phyloP scores from a whole-genome alignment of 2,797 vertebrate species.

The Prunella strophiata region DNA sequence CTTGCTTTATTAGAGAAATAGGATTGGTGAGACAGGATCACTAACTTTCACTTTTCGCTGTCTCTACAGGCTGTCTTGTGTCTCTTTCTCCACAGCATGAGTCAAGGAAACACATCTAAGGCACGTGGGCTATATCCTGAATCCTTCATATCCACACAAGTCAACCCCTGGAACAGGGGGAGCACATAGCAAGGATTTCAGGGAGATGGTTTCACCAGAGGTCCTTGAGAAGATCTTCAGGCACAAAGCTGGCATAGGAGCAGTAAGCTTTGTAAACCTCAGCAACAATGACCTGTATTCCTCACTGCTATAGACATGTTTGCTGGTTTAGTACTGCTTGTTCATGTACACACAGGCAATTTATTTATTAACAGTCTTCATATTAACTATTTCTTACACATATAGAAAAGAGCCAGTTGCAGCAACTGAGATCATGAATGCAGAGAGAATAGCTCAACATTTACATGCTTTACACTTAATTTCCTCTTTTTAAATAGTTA shows the following conservation, averaged over 20 bases:
- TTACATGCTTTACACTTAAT: neutral
- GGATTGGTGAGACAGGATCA: no score
- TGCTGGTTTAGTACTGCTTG: neutral
- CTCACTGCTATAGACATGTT: neutral
- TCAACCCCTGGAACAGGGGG: neutral
- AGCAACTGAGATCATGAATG: neutral
- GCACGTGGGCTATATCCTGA: rapidly evolving
- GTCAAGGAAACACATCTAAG: neutral
- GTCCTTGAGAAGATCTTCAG: neutral
- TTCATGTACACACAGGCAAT: neutral
- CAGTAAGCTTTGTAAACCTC: neutral
- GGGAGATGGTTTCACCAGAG: neutral
- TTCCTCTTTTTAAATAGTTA: neutral
- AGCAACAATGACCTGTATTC: neutral
- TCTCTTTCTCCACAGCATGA: neutral
- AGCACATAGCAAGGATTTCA: neutral
- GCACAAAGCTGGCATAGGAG: neutral
- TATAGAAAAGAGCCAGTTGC: neutral
- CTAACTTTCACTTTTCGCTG: neutral
- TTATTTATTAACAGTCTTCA: neutral
- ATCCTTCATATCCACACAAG: neutral
- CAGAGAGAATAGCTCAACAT: neutral
- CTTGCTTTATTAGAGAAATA: neutral
- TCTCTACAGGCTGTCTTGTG: neutral
- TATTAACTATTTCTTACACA: neutral